Evolutionary conservation across 2,888 invertebrate genomes (phyloP), one percentile per base, ranked within the genome.

Genomic region (Sarcophaga carnaria): DNA sequence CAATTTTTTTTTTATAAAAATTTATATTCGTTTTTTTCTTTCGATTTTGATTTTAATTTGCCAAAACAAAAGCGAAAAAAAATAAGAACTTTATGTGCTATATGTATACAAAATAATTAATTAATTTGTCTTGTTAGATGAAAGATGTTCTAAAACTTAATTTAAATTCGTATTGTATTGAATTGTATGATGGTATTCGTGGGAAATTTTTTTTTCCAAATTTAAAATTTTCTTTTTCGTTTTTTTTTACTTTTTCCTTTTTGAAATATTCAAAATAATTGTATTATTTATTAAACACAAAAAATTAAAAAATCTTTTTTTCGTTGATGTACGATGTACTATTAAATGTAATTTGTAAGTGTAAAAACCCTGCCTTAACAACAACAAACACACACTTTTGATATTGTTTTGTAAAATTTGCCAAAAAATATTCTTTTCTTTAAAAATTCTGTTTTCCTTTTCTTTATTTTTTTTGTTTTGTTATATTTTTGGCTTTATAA

Each of bases 321-420:
- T 78, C 49, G 49, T 12, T 70, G 37, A 45, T 27, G 47, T 79
- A 62, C 22, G 37, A 10, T 22, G 45, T n/a, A n/a, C 25, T 70
- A 47, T 2, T 70, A 27, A 45, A 62, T 70, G 37, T 70, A 70
- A 69, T 54, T 54, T 20, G n/a, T 62, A 62, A n/a, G 37, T 67
- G 67, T 45, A 11, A 66, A 67, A n/a, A n/a, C 17, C 37, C 14
- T 25, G 12, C 22, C 64, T 25, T 62, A 5, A 54, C 54, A 14
- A 54, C 54, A 14, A 54, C 17, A 17, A 14, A 14, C 4, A 4
- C 17, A 67, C n/a, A 67, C 10, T 67, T 67, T 45, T 67, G 67
- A 67, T 67, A 67, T 45, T 67, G n/a, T 45, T 67, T 54, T 54
- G 17, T 54, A 14, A 54, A 14, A 14, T 54, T 54, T 54, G 17